phyloP scores from a whole-genome alignment of 2,797 vertebrate genomes.

The Tenualosa thibaudeaui region DNA sequence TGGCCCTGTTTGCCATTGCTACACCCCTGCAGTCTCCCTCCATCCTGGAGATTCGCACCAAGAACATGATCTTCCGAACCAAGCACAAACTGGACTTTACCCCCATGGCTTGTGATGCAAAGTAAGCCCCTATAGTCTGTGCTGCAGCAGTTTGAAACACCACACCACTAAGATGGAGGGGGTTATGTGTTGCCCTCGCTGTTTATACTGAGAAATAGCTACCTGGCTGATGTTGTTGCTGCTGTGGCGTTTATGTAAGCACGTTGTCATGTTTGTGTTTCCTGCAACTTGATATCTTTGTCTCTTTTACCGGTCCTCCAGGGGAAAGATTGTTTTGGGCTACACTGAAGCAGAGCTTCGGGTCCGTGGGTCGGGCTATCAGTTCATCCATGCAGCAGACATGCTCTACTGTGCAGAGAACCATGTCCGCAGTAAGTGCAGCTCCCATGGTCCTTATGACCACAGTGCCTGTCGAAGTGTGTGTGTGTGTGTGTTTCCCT shows the following conservation, averaged over 20 bases:
- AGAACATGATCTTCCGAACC: constrained; percentile 85
- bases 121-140: constrained; percentile 63
- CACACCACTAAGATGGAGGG: neutral
- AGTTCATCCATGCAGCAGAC: constrained; percentile 84
- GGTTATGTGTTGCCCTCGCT: neutral
- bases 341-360: constrained; percentile 82
- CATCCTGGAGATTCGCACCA: constrained; percentile 84
- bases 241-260: neutral
- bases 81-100: constrained; percentile 88
- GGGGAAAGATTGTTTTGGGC: constrained; percentile 80
- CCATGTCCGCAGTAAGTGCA: constrained; percentile 80
- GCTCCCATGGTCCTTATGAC: neutral
- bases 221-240: neutral
- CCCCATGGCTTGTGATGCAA: constrained; percentile 80
- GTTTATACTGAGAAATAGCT: neutral
- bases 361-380: constrained; percentile 80
- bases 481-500: neutral
- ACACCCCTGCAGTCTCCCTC: constrained; percentile 81
- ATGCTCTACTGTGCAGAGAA: constrained; percentile 84
- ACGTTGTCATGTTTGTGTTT: neutral
- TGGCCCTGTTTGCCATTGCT: constrained; percentile 81
- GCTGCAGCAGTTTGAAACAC: neutral
- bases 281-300: neutral
- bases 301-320: constrained; percentile 49
- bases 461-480: neutral